phyloP scores from a whole-genome alignment of 2,888 invertebrate genomes.

The Drosophila subsilvestris region DNA sequence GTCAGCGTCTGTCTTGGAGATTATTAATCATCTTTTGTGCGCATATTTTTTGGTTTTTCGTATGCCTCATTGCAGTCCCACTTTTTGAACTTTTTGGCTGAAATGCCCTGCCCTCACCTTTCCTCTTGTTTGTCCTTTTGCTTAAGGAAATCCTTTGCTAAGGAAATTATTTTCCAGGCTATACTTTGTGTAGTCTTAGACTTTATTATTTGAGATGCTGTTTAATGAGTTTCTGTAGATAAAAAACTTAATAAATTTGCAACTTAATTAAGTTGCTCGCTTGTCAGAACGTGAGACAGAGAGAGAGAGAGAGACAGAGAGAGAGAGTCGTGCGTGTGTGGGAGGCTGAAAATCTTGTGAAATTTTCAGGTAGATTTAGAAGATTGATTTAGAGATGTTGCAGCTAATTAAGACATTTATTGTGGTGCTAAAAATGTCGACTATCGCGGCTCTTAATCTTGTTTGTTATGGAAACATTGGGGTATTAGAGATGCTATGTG shows the following conservation, averaged over 20 bases:
- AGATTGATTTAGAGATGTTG: slow-evolving; percentile 33
- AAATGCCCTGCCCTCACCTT: neutral
- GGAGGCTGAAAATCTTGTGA: neutral
- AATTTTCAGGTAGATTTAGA: slow-evolving; percentile 5
- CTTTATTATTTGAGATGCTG: slow-evolving; percentile 26
- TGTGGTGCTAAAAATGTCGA: slow-evolving; percentile 11
- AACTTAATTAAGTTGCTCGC: slow-evolving; percentile 81
- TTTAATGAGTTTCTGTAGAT: slow-evolving; percentile 71
- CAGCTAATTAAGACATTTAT: slow-evolving; percentile 31
- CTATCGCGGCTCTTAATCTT: neutral
- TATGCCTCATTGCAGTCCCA: slow-evolving; percentile 65
- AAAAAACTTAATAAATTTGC: slow-evolving; percentile 82
- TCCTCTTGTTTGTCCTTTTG: slow-evolving; percentile 22
- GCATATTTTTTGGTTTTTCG: slow-evolving; percentile 74
- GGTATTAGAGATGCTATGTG: neutral
- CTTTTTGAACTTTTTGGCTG: slow-evolving; percentile 57
- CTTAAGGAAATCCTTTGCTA: slow-evolving; percentile 66
- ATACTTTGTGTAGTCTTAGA: slow-evolving; percentile 35
- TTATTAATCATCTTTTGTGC: slow-evolving; percentile 83
- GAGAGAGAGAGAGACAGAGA: neutral
- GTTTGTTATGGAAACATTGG: neutral
- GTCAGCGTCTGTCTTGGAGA: slow-evolving; percentile 53
- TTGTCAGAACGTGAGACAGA: slow-evolving; percentile 44
- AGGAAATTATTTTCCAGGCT: slow-evolving; percentile 45
- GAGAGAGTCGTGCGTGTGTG: neutral